These are phyloP conservation scores for Batillaria attramentaria DNA, from an alignment of 1,140 invertebrate genomes.

Conservation along the genomic window DNA sequence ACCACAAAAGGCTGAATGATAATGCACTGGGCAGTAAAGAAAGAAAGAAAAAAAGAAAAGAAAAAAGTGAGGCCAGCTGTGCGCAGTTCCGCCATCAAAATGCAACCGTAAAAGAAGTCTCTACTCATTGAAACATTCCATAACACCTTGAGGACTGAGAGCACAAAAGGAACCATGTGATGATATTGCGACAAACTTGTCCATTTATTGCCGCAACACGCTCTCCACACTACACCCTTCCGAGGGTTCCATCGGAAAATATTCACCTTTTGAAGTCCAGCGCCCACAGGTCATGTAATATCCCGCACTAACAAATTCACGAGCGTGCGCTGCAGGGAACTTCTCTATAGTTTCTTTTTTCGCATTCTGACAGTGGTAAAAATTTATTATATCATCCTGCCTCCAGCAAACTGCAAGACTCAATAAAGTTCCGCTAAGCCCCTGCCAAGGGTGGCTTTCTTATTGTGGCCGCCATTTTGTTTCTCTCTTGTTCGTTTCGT, in stretches of 20 bases:
- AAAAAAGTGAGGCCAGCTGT: not conserved
- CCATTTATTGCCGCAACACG: conserved; percentile 30
- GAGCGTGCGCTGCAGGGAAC: not conserved
- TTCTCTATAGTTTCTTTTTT: not conserved
- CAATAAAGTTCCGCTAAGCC: not conserved
- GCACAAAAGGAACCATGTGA: conserved; percentile 5
- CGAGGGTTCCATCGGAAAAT: not conserved
- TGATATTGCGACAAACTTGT: conserved; percentile 31
- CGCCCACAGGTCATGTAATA: conserved; percentile 22
- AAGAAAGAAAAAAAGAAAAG: not conserved
- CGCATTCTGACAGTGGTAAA: not conserved
- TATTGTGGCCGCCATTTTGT: conserved; percentile 20
- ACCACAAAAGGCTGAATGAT: no score
- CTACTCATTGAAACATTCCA: conserved; percentile 1
- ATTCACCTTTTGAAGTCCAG: conserved; percentile 26
- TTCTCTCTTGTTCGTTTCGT: conserved; percentile 17
- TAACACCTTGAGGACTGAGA: not conserved
- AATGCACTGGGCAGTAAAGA: not conserved
- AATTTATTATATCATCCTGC: conserved; percentile 20
- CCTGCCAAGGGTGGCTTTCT: not conserved
- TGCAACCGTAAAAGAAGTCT: not conserved
- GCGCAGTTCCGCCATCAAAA: not conserved
- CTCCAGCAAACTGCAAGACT: not conserved
- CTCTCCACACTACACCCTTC: not conserved
- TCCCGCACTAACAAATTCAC: conserved; percentile 33